phyloP scores from a whole-genome alignment of 1,140 invertebrate species.

The Luehdorfia chinensis region DNA sequence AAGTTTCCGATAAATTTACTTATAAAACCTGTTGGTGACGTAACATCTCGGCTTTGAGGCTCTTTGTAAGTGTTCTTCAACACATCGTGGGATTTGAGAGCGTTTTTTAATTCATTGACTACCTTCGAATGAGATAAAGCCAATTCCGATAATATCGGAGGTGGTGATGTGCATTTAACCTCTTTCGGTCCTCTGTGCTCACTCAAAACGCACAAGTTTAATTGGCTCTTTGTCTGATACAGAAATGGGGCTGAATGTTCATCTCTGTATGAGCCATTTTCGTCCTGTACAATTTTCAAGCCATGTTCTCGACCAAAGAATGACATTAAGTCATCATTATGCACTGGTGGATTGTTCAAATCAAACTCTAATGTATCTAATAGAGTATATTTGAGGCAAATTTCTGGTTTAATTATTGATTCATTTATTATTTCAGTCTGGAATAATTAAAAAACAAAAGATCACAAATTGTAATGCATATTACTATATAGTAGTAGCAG shows the following conservation, averaged over 20 bases:
- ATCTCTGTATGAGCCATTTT: constrained; percentile 80
- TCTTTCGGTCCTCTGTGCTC: constrained; percentile 48
- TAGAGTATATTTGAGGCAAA: constrained; percentile 81
- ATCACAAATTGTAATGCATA: no score
- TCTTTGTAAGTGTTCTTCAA: constrained; percentile 49
- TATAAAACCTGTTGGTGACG: constrained; percentile 59
- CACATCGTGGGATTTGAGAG: constrained; percentile 65
- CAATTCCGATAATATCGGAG: constrained; percentile 57
- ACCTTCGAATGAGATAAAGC: constrained; percentile 71
- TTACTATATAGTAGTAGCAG: no score
- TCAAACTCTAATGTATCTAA: constrained; percentile 67
- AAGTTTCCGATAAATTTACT: constrained; percentile 72
- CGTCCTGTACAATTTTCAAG: constrained; percentile 72
- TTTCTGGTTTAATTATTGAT: constrained; percentile 86
- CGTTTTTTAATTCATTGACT: constrained; percentile 69
- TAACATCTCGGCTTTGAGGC: constrained; percentile 33
- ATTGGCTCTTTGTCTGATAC: constrained; percentile 87
- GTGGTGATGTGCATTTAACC: constrained; percentile 39
- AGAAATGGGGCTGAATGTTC: constrained; percentile 89
- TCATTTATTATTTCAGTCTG: constrained; percentile 83
- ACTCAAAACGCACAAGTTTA: constrained; percentile 80
- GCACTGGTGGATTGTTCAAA: constrained; percentile 56
- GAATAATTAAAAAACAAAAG: constrained; percentile 33
- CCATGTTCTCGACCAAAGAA: constrained; percentile 74
- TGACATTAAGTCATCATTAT: constrained; percentile 66